Evolutionary conservation across 2,888 invertebrate species (phyloP).

Genomic region (Lacanobia wlatinum): DNA sequence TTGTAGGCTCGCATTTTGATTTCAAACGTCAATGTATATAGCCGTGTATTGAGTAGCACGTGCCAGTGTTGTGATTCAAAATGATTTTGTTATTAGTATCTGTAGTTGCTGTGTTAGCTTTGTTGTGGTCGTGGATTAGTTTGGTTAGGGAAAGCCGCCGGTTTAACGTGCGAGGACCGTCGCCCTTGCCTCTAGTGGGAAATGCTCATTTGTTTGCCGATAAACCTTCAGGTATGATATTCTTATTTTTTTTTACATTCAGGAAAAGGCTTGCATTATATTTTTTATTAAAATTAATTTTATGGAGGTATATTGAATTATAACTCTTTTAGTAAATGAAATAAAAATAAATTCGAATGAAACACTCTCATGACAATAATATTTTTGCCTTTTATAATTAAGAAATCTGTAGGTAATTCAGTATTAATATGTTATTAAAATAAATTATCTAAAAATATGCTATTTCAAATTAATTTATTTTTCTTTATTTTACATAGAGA

Average conservation of each 20-base stretch:
- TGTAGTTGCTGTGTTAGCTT: constrained; percentile 56
- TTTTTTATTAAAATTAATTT: not conserved
- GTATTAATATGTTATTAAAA: too few relatives aligned
- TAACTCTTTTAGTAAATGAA: not conserved
- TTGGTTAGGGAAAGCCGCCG: constrained; percentile 68
- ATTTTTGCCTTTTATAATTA: too few relatives aligned
- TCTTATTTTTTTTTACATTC: not conserved
- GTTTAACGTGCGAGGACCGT: constrained; percentile 77
- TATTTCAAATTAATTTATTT: too few relatives aligned
- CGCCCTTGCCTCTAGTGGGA: constrained; percentile 86
- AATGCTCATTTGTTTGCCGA: constrained; percentile 87
- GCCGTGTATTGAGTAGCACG: constrained; percentile 39
- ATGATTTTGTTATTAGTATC: constrained; percentile 68
- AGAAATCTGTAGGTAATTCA: too few relatives aligned
- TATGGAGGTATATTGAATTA: not conserved
- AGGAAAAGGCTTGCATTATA: too few relatives aligned
- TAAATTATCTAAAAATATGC: too few relatives aligned
- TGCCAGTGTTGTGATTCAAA: constrained; percentile 78
- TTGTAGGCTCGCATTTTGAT: constrained; percentile 41
- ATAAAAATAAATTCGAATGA: not conserved
- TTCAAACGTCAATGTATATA: constrained; percentile 45
- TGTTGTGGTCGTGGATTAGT: constrained; percentile 74
- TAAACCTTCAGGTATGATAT: constrained; percentile 78
- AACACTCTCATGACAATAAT: too few relatives aligned
- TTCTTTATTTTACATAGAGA: too few relatives aligned